Base-by-base conservation (phyloP, 35 echinoderm and acorn worm genomes). In the Strongylocentrotus purpuratus region DNA sequence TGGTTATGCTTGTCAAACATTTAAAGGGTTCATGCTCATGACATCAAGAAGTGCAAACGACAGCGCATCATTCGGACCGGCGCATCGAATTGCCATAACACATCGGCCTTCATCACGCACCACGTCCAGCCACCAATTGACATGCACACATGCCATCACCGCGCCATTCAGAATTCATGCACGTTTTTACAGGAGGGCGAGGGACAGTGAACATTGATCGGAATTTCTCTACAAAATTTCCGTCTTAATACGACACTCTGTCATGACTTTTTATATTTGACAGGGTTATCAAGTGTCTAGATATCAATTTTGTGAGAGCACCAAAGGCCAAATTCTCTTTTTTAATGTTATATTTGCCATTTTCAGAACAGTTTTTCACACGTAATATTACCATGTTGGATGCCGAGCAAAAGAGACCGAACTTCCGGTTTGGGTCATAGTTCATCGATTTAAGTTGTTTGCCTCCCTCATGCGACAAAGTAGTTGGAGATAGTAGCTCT, bases 381-480 rank as follows among this genome's bases (percentile, higher is more conserved):
- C 28, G 5, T 28, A 78, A 78, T 7, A 5, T 78, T 78, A 78
- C 65, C 65, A 78, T 78, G 65, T 78, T 78, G 65, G 65, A 78
- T 78, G 65, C 25, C 65, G 65, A 78, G 65, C 35, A 7, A 78
- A 78, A 78, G 65, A 78, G 65, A 78, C 22, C 22, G 65, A 78
- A 22, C 8, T 2, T 78, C 65, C 65, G 65, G 65, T 78, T 78
- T 78, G 65, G 65, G 65, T 78, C 65, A 78, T 78, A 78, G 65
- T 78, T 78, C 65, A 78, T 78, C 50, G 2, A 55, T 55, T 55
- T 59, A 59, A 14, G 1, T 78, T 78, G 20, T 78, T 78, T 78
- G 65, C 65, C 65, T 78, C 65, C 65, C 65, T 78, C 65, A 78
- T 78, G 65, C 65, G 65, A 78, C 65, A n/a, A 78, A 78, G 15